Conservation (phyloP, 2,888 invertebrate genomes). For the Idaea aversata region DNA sequence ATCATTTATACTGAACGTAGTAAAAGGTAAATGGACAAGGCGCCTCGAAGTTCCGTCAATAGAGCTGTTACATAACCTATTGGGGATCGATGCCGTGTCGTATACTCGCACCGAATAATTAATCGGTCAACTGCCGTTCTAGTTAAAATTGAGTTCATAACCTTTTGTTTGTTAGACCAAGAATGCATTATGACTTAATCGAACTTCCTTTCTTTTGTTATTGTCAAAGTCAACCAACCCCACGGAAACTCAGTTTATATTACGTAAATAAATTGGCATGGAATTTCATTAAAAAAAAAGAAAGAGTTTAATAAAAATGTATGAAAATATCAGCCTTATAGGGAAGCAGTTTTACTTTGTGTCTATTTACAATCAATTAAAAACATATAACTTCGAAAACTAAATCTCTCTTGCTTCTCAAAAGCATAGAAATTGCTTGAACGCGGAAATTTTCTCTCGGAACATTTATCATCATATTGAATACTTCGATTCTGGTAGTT, state of each 20-base stretch:
- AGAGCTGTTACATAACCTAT: constrained; percentile 36
- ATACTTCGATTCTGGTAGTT: background rate
- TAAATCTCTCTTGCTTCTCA: background rate
- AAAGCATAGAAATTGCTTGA: background rate
- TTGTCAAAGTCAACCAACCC: background rate
- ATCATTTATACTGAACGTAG: too few relatives aligned
- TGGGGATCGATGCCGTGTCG: constrained; percentile 58
- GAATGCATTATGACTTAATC: constrained; percentile 24
- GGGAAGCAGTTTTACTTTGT: too few relatives aligned
- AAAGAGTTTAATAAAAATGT: too few relatives aligned
- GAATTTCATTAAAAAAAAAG: too few relatives aligned
- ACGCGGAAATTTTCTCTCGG: background rate
- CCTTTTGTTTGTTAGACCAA: constrained; percentile 29
- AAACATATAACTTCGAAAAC: too few relatives aligned
- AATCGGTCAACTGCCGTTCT: constrained; percentile 66
- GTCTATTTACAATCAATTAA: too few relatives aligned
- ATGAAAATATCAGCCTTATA: background rate
- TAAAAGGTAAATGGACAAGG: background rate
- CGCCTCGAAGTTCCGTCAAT: background rate
- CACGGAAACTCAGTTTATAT: background rate
- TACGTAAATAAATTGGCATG: too few relatives aligned
- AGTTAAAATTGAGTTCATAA: constrained; percentile 52
- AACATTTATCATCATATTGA: background rate
- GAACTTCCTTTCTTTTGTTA: constrained; percentile 10
- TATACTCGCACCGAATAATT: constrained; percentile 67